Conservation (phyloP, 1,140 invertebrate genomes). For the Mylabris phalerata region DNA sequence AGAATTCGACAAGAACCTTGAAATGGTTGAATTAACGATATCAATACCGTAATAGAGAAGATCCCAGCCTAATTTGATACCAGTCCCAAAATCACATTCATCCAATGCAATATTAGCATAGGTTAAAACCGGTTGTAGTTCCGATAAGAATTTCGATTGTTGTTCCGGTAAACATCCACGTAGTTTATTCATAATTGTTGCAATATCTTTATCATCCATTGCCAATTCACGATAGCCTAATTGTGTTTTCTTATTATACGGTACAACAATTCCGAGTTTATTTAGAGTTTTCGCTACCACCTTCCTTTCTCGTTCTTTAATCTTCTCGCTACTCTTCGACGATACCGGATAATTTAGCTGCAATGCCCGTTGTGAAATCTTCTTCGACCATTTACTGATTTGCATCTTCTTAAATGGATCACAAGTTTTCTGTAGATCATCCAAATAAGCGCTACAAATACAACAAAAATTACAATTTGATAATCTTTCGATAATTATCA, state of each 20-base stretch:
- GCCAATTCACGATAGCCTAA: slow-evolving; percentile 35
- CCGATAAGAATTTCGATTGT: slow-evolving; percentile 51
- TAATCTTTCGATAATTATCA: not conserved
- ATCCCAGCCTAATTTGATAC: slow-evolving; percentile 80
- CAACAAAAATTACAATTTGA: not conserved
- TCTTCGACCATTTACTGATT: slow-evolving; percentile 52
- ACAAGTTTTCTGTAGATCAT: slow-evolving; percentile 51
- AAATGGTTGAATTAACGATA: slow-evolving; percentile 58
- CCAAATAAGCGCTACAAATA: slow-evolving; percentile 53
- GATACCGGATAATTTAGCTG: slow-evolving; percentile 53
- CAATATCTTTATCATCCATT: slow-evolving; percentile 47
- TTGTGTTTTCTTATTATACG: slow-evolving; percentile 65
- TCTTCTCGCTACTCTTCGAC: slow-evolving; percentile 51
- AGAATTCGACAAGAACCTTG: slow-evolving; percentile 62
- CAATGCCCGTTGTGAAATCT: slow-evolving; percentile 59
- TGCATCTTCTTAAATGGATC: slow-evolving; percentile 61
- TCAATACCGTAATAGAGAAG: slow-evolving; percentile 70
- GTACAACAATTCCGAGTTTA: slow-evolving; percentile 81
- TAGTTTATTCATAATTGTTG: slow-evolving; percentile 65
- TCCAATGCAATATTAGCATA: slow-evolving; percentile 83
- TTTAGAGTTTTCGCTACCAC: slow-evolving; percentile 77
- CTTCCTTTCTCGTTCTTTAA: slow-evolving; percentile 58
- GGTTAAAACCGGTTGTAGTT: slow-evolving; percentile 71
- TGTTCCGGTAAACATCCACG: slow-evolving; percentile 52
- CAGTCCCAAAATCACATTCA: slow-evolving; percentile 91